phyloP scores from a whole-genome alignment of 2,797 vertebrate species.

The Pseudochaenichthys georgianus region DNA sequence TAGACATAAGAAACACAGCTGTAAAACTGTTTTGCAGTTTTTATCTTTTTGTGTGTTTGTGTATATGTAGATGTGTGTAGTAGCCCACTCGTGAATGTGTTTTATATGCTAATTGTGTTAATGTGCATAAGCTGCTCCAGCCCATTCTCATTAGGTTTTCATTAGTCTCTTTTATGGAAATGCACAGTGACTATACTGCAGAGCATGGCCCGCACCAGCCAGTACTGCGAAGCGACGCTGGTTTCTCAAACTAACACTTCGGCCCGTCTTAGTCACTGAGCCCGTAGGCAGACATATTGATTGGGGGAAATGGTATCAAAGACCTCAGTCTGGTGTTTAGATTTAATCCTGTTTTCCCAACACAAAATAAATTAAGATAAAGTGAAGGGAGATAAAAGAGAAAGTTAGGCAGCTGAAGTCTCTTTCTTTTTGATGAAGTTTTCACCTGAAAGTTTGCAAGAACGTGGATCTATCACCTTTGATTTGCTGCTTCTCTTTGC shows the following conservation, averaged over 20 bases:
- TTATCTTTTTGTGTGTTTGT: conserved; percentile 29
- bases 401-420: neutral
- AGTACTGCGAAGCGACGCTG: conserved; percentile 33
- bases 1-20: conserved; percentile 27
- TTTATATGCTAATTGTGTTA: conserved; percentile 85
- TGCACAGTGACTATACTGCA: conserved; percentile 61
- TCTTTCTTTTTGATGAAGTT: neutral
- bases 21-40: conserved; percentile 31
- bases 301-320: conserved; percentile 9
- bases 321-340: conserved; percentile 14
- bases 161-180: conserved; percentile 81
- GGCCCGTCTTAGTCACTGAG: conserved; percentile 16
- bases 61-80: conserved; percentile 30
- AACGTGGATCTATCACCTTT: neutral
- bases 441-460: neutral
- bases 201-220: conserved; percentile 29
- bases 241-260: conserved; percentile 34
- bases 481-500: neutral
- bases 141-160: conserved; percentile 85
- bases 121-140: conserved; percentile 79
- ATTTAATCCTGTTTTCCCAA: conserved; percentile 31
- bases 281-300: conserved; percentile 1
- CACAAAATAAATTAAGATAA: conserved; percentile 13
- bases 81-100: conserved; percentile 66
- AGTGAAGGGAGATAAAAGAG: conserved; percentile 4